Evolutionary conservation across 2,113 vertebrate genomes (phyloP).

Genomic region (Aptenodytes patagonicus): DNA sequence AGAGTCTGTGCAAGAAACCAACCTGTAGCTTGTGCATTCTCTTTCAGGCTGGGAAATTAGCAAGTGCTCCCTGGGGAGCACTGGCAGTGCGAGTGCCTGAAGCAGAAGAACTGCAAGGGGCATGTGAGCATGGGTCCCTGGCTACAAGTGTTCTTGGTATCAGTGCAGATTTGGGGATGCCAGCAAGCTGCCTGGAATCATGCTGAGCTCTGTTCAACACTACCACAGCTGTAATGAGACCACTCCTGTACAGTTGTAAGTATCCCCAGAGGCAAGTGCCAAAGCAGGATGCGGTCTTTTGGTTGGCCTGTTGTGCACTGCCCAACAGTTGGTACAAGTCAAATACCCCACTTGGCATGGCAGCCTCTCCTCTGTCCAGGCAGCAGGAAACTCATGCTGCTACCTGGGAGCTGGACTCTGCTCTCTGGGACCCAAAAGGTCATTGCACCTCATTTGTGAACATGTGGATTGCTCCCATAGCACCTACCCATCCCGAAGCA

Average conservation of each 20-base stretch:
- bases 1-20: neutral
- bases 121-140: neutral
- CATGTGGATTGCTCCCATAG: neutral
- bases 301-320: neutral
- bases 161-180: neutral
- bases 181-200: neutral
- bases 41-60: neutral
- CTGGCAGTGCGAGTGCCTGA: neutral
- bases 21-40: neutral
- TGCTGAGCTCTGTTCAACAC: neutral
- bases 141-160: too few relatives aligned
- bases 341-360: neutral
- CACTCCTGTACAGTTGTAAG: neutral
- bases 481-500: too few relatives aligned
- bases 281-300: neutral
- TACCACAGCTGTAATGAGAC: neutral
- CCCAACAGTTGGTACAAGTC: neutral
- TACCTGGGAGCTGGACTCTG: neutral
- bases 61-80: neutral
- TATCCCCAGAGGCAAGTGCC: neutral
- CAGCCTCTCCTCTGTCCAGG: neutral
- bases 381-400: neutral
- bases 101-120: neutral
- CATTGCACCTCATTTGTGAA: neutral
- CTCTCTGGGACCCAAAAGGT: neutral